Evolutionary conservation across 2,113 vertebrate species (phyloP), one percentile per base, ranked within the genome.

Genomic region (Gymnocephalus cernua): DNA sequence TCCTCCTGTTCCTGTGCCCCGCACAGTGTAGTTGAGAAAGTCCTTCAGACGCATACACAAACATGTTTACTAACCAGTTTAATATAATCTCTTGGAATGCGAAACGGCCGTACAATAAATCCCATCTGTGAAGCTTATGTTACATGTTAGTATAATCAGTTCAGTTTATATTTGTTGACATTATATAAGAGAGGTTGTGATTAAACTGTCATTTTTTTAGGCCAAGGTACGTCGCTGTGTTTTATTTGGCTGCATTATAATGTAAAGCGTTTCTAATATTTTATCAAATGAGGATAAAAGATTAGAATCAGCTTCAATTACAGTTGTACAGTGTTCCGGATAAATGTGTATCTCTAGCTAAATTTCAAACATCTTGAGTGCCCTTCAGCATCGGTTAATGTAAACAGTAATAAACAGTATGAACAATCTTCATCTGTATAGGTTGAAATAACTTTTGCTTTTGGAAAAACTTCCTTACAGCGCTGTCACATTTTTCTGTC

Each of bases 401-500:
- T 27, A 4, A 4, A 19, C 6, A n/a, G 21, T 65, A 21, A 19
- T 69, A 63, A 15, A 6, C 47, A 59, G 4, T 53, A 62, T 23
- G 38, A 56, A 12, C 50, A 45, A 29, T 21, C 76, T 45, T 61
- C 5, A 27, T 10, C 57, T 48, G 8, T 58, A 25, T 10, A 38
- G 8, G 18, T 27, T 69, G 68, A 75, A 58, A 45, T 14, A 2
- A 54, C 1, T 38, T 72, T 74, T 51, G 63, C 21, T 21, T 79
- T 62, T 75, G 54, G 41, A 38, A 64, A 70, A 29, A 50, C 11
- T 27, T 53, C 16, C 9, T 12, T 1, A 35, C 29, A 32, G 19
- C 27, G 48, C 41, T 63, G 45, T 76, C 66, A 70, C 29, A 64
- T 69, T 29, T 61, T 75, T 75, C 64, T 58, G 19, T 57, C 66